Percentiles rank a stretch among this genome's conserved stretches.
Conservation (phyloP, 2,113 vertebrate genomes). For the Morone saxatilis region DNA sequence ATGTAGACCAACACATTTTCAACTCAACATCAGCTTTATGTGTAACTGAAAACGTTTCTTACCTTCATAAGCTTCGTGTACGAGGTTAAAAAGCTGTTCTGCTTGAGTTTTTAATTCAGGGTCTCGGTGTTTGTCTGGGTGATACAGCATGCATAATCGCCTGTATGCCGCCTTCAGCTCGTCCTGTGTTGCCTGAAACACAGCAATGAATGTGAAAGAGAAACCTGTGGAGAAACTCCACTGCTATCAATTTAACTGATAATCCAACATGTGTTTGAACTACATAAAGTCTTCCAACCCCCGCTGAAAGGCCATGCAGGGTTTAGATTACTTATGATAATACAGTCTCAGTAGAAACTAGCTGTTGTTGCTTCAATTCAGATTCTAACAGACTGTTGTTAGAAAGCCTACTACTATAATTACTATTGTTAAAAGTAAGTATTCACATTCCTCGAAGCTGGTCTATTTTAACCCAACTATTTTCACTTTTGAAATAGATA, state of each 20-base stretch:
- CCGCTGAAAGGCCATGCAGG: neutral
- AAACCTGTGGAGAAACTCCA: neutral
- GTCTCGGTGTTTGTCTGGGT: slow-evolving; percentile 98
- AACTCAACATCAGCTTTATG: neutral
- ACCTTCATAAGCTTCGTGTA: slow-evolving; percentile 99
- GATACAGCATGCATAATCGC: slow-evolving; percentile 96
- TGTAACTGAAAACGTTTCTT: slow-evolving; percentile 38
- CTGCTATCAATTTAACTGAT: too few species aligned
- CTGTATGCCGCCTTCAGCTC: slow-evolving; percentile 97
- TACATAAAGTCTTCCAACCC: neutral
- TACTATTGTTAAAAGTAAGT: neutral
- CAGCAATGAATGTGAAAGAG: neutral
- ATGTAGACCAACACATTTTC: neutral
- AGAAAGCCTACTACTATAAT: neutral
- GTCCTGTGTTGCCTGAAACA: slow-evolving; percentile 92
- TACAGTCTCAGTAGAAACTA: neutral
- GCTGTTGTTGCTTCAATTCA: neutral
- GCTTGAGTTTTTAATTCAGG: slow-evolving; percentile 95
- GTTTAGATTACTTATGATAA: neutral
- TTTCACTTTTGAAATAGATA: neutral
- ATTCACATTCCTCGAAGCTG: neutral
- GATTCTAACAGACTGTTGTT: neutral
- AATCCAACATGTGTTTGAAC: neutral
- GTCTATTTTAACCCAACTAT: neutral
- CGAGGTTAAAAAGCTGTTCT: slow-evolving; percentile 95